Evolutionary conservation across 2,113 vertebrate species (phyloP).

Genomic region (Dasyurus viverrinus): DNA sequence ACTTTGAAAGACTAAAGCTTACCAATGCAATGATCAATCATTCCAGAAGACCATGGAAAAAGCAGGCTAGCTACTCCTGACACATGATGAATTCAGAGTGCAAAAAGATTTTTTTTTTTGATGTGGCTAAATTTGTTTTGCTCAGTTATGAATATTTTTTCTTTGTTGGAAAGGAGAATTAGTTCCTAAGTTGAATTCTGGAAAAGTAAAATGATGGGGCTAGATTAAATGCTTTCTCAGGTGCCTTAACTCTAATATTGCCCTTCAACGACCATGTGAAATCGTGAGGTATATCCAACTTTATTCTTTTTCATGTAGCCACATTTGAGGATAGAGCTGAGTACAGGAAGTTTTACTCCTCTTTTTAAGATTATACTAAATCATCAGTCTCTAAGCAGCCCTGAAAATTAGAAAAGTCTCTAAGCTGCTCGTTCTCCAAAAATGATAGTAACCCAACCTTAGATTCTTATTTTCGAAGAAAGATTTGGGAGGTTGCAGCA

Average conservation of each 20-base stretch:
- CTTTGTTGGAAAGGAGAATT: not conserved
- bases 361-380: not conserved
- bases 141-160: not conserved
- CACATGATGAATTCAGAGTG: not conserved
- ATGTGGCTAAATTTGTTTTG: not conserved
- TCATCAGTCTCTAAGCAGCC: not conserved
- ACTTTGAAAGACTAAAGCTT: not conserved
- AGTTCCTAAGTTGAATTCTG: not conserved
- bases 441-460: not conserved
- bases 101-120: too few relatives aligned
- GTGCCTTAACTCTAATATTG: not conserved
- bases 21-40: not conserved
- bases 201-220: not conserved
- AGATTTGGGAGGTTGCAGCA: not conserved
- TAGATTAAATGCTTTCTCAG: not conserved
- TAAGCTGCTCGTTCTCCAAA: not conserved
- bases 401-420: not conserved
- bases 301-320: not conserved
- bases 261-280: not conserved
- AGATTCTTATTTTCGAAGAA: not conserved
- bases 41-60: not conserved
- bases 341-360: not conserved
- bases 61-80: not conserved
- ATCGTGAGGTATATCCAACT: not conserved
- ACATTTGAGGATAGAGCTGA: not conserved